Evolutionary conservation across 2,888 invertebrate genomes (phyloP).

Genomic region (Mesorhabditis spiculigera): DNA sequence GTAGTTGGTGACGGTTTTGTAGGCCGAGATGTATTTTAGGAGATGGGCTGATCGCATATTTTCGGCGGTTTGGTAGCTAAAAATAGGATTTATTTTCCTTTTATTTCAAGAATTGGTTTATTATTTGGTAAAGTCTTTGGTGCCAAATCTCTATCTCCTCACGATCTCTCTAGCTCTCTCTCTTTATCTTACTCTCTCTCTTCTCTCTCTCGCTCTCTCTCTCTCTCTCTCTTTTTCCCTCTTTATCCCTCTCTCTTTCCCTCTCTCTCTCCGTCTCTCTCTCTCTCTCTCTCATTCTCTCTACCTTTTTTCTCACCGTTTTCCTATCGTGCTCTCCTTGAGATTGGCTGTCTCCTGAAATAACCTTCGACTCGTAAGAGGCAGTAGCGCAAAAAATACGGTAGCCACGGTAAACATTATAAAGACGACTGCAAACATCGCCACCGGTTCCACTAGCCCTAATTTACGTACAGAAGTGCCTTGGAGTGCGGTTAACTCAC

Average conservation of each 20-base stretch:
- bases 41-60: neutral
- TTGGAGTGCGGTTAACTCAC: too few relatives aligned
- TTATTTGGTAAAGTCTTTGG: too few relatives aligned
- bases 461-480: too few relatives aligned
- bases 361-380: neutral
- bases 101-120: too few relatives aligned
- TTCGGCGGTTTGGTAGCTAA: neutral
- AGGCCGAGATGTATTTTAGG: constrained; percentile 2
- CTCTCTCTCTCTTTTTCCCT: too few relatives aligned
- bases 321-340: neutral
- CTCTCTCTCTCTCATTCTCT: too few relatives aligned
- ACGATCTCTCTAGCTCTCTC: too few relatives aligned
- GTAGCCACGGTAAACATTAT: neutral
- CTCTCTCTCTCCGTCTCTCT: too few relatives aligned
- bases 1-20: neutral
- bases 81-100: too few relatives aligned
- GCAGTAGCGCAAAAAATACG: neutral
- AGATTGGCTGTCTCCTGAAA: neutral
- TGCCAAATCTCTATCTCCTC: too few relatives aligned
- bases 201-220: neutral
- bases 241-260: too few relatives aligned
- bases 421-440: neutral
- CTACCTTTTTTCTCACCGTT: neutral
- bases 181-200: neutral
- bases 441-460: too few relatives aligned